Evolutionary conservation across 2,888 invertebrate species (phyloP), one percentile per base, ranked within the genome.

Genomic region (Corbicula japonica): DNA sequence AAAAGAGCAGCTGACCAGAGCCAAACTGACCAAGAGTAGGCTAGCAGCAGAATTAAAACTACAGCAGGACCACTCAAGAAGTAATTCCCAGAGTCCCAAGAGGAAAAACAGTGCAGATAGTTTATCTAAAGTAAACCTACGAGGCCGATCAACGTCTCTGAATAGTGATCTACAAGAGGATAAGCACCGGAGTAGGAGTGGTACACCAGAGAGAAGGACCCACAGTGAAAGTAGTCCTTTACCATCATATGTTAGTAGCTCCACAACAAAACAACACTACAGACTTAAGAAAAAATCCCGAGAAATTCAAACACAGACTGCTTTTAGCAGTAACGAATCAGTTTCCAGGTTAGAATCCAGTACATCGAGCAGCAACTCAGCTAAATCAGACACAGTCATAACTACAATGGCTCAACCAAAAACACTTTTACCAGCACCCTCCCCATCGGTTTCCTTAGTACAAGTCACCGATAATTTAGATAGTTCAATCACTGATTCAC

Each of bases 11-110:
- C 54, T 75, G 15, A 70, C 77, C 1, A 35, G 78, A 46, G 76
- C 79, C 5, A 63, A 70, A 18, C 65, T 76, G 6, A 71, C 76
- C 1, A 48, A 84, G 52, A 63, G 80, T 26, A 54, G 83, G 46
- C 81, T 84, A 50, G 85, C 83, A 23, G 81, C 84, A 38, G 84
- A 85, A 62, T 68, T 83, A 21, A 80, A 70, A 48, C 69, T 71
- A 32, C 68, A 80, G 30, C 74, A 79, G 32, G 77, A 77, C 0
- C 75, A 75, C 21, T 63, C 77, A n/a, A 50, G 80, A 12, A 90
- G 89, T 74, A 87, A 84, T 35, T 88, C 86, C 46, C 89, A 88
- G 56, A 91, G 91, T 83, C 90, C 91, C 21, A 86, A 87, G 41
- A 79, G 90, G 23, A 82, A 80, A 58, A 71, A 68, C 18, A 73